These are phyloP conservation scores for Phenganax marumi DNA, from an alignment of 92 coral and sea anemone species.

Conservation along the genomic window DNA sequence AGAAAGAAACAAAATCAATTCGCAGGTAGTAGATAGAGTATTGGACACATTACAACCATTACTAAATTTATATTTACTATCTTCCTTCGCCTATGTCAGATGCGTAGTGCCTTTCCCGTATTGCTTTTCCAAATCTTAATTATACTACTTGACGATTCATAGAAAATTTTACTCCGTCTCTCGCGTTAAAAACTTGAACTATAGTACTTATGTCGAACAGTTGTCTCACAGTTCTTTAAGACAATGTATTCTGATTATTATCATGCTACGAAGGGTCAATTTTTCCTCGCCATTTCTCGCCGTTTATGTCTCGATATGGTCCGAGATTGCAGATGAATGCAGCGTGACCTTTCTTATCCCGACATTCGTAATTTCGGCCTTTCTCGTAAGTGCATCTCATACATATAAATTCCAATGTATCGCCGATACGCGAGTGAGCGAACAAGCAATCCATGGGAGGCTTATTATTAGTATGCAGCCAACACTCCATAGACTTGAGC, in stretches of 20 bases:
- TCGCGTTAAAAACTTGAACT: too few relatives aligned
- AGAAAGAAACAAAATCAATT: too few relatives aligned
- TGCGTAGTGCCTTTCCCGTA: too few relatives aligned
- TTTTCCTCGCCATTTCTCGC: constrained; percentile 74
- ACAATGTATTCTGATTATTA: background rate
- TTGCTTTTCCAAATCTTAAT: too few relatives aligned
- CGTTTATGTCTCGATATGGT: constrained; percentile 79
- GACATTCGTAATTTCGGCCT: constrained; percentile 74
- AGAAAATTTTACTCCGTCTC: too few relatives aligned
- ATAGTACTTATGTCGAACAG: background rate
- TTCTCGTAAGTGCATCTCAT: constrained; percentile 90
- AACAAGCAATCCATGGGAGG: constrained; percentile 92
- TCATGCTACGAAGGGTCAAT: constrained; percentile 14
- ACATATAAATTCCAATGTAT: constrained; percentile 94
- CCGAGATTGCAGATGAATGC: constrained; percentile 90
- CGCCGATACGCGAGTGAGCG: constrained; percentile 98
- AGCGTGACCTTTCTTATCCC: constrained; percentile 81
- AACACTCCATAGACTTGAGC: constrained; percentile 94
- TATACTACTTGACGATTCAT: too few relatives aligned
- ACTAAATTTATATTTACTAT: too few relatives aligned
- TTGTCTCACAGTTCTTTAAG: background rate
- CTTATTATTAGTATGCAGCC: constrained; percentile 78
- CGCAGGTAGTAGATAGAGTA: too few relatives aligned
- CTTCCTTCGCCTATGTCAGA: too few relatives aligned
- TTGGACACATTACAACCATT: too few relatives aligned